A percentile compares a stretch with the other conserved stretches of the same genome.
These are phyloP conservation scores for Cantharis rufa DNA, from an alignment of 2,888 invertebrate genomes.

Conservation along the genomic window DNA sequence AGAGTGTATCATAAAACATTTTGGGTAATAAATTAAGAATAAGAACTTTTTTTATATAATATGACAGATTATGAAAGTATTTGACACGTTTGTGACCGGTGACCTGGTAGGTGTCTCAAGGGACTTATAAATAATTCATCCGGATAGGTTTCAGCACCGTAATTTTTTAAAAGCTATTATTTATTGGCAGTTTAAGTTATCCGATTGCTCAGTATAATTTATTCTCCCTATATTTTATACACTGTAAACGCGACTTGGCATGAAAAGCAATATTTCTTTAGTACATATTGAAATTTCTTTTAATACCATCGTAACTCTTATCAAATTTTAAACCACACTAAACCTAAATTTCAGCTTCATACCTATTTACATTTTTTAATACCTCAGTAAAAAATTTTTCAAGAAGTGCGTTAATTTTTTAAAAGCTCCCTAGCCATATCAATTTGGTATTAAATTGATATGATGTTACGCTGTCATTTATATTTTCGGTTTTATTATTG, in stretches of 20 bases:
- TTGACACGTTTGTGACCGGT: slow-evolving; percentile 20
- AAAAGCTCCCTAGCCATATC: neutral
- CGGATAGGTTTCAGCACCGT: slow-evolving; percentile 40
- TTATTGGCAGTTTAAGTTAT: slow-evolving; percentile 51
- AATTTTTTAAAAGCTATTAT: slow-evolving; percentile 50
- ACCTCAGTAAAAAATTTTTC: neutral
- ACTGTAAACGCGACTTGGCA: slow-evolving; percentile 49
- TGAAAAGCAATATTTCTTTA: slow-evolving; percentile 49
- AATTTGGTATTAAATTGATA: neutral
- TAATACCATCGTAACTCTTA: slow-evolving; percentile 50
- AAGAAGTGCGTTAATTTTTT: neutral
- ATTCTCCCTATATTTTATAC: slow-evolving; percentile 50
- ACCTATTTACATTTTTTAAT: neutral
- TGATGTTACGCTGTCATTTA: neutral
- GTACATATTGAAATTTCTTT: slow-evolving; percentile 53
- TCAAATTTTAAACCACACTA: slow-evolving; percentile 32
- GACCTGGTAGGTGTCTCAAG: slow-evolving; percentile 17
- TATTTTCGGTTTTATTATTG: neutral
- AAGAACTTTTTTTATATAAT: neutral
- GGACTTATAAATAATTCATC: slow-evolving; percentile 43
- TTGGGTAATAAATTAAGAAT: neutral
- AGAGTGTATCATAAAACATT: neutral
- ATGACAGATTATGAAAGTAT: neutral
- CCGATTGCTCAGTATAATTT: slow-evolving; percentile 49
- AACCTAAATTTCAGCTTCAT: neutral